Conservation (phyloP, 2,113 vertebrate species). For the Gymnorhina tibicen region DNA sequence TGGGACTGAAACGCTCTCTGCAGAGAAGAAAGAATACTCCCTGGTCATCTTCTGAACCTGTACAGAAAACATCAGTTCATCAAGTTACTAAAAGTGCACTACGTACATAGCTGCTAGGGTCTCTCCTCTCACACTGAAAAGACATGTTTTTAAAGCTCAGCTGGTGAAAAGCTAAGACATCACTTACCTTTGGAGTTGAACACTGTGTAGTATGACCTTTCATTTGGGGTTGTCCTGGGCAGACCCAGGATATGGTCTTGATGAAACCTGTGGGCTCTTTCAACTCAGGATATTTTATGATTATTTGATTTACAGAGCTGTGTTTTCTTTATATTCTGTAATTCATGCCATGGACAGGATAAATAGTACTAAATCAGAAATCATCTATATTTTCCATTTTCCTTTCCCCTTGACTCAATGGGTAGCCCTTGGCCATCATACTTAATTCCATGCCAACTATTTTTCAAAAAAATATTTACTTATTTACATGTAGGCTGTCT, state of each 20-base stretch:
- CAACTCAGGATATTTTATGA: not conserved
- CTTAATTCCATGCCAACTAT: not conserved
- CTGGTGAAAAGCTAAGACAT: not conserved
- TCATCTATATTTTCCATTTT: not conserved
- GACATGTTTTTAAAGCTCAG: not conserved
- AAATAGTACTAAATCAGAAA: not conserved
- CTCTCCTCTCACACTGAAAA: not conserved
- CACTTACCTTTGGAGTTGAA: not conserved
- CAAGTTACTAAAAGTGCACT: not conserved
- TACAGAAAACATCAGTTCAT: not conserved
- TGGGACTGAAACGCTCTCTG: not conserved
- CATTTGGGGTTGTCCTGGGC: not conserved
- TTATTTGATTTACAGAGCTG: not conserved
- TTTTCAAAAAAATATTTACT: not conserved
- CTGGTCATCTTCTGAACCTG: not conserved
- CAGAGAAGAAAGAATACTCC: not conserved
- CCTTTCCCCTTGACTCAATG: not conserved
- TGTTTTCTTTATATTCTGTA: not conserved
- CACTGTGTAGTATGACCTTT: not conserved
- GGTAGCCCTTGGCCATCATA: not conserved
- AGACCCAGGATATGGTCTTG: not conserved
- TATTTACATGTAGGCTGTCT: not conserved
- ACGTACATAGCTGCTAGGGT: fast-evolving
- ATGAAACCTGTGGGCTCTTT: not conserved
- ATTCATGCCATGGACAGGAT: not conserved